Evolutionary conservation across 2,113 vertebrate genomes (phyloP), one percentile per base, ranked within the genome.

Genomic region (Ursus arctos): DNA sequence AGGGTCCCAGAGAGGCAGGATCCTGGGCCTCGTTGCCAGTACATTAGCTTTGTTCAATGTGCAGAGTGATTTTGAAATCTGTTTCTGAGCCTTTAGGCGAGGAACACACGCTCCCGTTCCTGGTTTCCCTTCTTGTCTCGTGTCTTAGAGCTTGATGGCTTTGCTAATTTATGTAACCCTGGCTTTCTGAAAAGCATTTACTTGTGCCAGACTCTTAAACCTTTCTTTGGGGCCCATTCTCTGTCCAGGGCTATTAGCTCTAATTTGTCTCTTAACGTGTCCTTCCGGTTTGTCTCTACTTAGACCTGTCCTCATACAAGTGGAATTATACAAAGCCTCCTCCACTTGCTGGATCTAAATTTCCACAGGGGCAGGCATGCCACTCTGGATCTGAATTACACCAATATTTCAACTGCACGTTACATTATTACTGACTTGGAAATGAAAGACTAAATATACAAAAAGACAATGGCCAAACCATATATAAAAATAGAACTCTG

Each of bases 71-170:
- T 65, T 91, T 92, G 80, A 84, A 76, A 24, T 69, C 26, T 24
- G 4, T 28, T 24, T 43, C 40, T 55, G 36, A 53, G 31, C 8
- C 51, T 85, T 61, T 55, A 87, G 16, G n/a, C 13, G 22, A 57
- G 21, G 8, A 14, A 55, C 2, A 1, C 1, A 10, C 0, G 10
- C 6, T 85, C 1, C 1, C 3, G 4, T 51, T 33, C 24, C 21
- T 18, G 33, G 31, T 26, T 16, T 74, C 24, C 18, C 1, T 12
- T 55, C 28, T 51, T 47, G 51, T 65, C 55, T 80, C 31, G 53
- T 47, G 31, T 40, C 26, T 83, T 47, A 69, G 51, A 93, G 14
- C 31, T 51, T 69, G n/a, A 43, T 65, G 59, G 10, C 26, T 71
- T 74, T 61, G 18, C 8, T 55, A 8, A 6, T 33, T 67, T 59